Percentiles rank a stretch among this genome's conserved stretches.
These are phyloP conservation scores for Neoniphon sammara DNA, from an alignment of 2,797 vertebrate species.

Conservation along the genomic window DNA sequence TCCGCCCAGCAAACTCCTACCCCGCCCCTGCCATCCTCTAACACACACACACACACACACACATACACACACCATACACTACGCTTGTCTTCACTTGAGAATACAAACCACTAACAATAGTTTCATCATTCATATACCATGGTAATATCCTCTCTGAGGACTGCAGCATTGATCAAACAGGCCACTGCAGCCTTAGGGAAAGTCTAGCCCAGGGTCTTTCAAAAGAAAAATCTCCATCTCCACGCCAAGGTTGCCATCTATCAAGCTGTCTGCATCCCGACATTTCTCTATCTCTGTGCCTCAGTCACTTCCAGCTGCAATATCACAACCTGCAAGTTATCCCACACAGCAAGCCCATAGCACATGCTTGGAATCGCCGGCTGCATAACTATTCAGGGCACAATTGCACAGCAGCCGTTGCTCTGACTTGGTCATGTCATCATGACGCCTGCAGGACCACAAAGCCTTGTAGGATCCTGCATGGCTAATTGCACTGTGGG, in stretches of 20 bases:
- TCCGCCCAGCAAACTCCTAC: background rate
- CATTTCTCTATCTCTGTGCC: conserved; percentile 14
- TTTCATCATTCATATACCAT: conserved; percentile 27
- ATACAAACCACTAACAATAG: background rate
- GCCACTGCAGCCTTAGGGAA: conserved; percentile 11
- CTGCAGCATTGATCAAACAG: conserved; percentile 29
- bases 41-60: too few species aligned
- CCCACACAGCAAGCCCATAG: conserved; percentile 23
- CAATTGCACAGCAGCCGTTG: conserved; percentile 56
- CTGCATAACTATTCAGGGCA: conserved; percentile 45
- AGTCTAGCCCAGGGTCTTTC: conserved; percentile 11
- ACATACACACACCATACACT: too few species aligned
- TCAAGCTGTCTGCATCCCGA: conserved; percentile 36
- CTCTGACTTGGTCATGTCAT: conserved; percentile 53
- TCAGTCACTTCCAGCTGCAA: background rate
- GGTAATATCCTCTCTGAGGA: conserved; percentile 1
- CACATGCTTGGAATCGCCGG: conserved; percentile 19
- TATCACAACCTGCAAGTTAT: conserved; percentile 27
- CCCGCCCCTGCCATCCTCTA: background rate
- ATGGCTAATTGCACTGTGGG: conserved; percentile 55
- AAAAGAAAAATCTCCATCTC: conserved; percentile 41
- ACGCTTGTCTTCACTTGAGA: background rate
- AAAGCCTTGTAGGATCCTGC: conserved; percentile 50
- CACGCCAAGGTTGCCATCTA: conserved; percentile 45
- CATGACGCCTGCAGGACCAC: conserved; percentile 36